Conservation (phyloP, 2,888 invertebrate genomes). For the Dryadula phaetusa region DNA sequence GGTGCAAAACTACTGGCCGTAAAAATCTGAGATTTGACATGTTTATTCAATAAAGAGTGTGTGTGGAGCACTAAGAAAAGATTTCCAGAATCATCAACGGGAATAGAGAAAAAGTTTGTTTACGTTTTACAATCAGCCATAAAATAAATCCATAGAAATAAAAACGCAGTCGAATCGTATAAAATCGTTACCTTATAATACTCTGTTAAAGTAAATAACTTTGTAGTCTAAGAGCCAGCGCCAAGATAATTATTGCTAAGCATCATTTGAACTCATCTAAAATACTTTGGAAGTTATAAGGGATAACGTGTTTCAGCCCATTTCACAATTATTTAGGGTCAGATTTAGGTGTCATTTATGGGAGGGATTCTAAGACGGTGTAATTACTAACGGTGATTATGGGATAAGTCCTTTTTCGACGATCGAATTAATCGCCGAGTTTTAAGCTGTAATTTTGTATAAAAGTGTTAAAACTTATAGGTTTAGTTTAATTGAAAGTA, state of each 20-base stretch:
- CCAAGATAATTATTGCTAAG: slow-evolving; percentile 43
- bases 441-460: slow-evolving; percentile 6
- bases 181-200: too few species aligned
- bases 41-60: too few species aligned
- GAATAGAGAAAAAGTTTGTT: too few species aligned
- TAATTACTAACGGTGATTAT: slow-evolving; percentile 42
- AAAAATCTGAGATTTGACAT: too few species aligned
- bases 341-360: slow-evolving; percentile 47
- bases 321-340: slow-evolving; percentile 50
- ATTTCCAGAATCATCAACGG: too few species aligned
- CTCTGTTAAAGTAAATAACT: not conserved
- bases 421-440: not conserved
- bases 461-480: slow-evolving; percentile 4
- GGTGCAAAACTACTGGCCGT: too few species aligned
- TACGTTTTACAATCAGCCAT: too few species aligned
- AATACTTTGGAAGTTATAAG: slow-evolving; percentile 44
- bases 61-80: too few species aligned
- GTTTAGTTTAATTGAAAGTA: not conserved
- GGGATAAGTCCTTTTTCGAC: slow-evolving; percentile 22
- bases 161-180: too few species aligned
- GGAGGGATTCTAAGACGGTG: slow-evolving; percentile 38
- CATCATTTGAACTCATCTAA: slow-evolving; percentile 41
- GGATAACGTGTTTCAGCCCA: slow-evolving; percentile 46
- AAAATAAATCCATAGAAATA: too few species aligned
- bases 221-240: slow-evolving; percentile 11